Base-by-base conservation (phyloP, 1,140 invertebrate genomes). In the Holotrichia oblita region DNA sequence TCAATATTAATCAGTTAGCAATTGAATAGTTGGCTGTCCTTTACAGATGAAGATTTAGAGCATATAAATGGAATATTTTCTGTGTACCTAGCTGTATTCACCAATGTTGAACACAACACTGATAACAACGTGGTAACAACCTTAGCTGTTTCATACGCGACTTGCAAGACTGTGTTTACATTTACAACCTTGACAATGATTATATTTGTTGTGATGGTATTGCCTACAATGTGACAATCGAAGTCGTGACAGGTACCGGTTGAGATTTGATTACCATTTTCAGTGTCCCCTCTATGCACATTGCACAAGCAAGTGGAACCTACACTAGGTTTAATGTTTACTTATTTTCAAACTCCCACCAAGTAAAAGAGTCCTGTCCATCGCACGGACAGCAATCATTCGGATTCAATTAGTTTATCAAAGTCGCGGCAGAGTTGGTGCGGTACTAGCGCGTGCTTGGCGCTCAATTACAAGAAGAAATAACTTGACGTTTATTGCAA, bases 211-310 rank as follows among this genome's bases (percentile, higher is more conserved):
- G 27, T 17, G 12, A 55, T 55, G 48, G 20, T 69, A 69, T 69
- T 69, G 17, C 22, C 24, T 64, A 20, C 9, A 64, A 64, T 20
- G 22, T 69, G 22, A 7, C 22, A 69, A 34, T 17, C 27, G 14
- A 69, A 69, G 17, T 69, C 61, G 61, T 34, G 61, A 27, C 61
- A 69, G 61, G 61, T 27, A 69, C 61, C 8, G 61, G 17, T 10
- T 9, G 17, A 27, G 8, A 34, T 34, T 1, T 20, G 22, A 69
- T 34, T 10, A 27, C 22, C 20, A 69, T 22, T 27, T 69, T 7
- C 10, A 69, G 22, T 22, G 12, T 34, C 22, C 61, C 22, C 22
- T 14, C 27, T 69, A 69, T 69, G 24, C 61, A 20, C n/a, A 6
- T n/a, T 55, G 48, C 6, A 55, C 14, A 6, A 14, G 48, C 48